Conservation (phyloP, 2,113 vertebrate genomes). For the Eulemur macaco region DNA sequence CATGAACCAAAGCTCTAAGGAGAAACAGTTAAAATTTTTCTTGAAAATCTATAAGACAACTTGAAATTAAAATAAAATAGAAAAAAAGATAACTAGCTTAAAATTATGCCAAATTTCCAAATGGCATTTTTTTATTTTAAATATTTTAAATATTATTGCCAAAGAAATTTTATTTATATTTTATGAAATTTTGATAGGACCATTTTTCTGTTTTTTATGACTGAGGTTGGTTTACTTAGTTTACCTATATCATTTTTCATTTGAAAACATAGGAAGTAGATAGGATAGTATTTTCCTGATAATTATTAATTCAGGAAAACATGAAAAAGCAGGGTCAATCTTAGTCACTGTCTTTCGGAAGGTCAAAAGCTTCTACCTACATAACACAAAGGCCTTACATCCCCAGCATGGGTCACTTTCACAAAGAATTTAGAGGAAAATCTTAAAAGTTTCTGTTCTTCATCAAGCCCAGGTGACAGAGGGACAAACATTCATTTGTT, state of each 20-base stretch:
- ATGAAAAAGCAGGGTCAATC: neutral
- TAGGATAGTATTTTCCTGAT: neutral
- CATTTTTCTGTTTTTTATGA: neutral
- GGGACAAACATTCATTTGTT: neutral
- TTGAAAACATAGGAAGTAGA: neutral
- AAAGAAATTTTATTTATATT: neutral
- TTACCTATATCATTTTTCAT: neutral
- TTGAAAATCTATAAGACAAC: neutral
- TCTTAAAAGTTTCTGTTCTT: neutral
- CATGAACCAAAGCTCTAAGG: neutral
- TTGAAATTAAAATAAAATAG: neutral
- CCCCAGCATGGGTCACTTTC: neutral
- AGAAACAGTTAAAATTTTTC: neutral
- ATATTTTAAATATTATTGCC: neutral
- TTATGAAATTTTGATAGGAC: neutral
- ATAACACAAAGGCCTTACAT: neutral
- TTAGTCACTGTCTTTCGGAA: neutral
- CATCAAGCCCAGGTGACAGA: neutral
- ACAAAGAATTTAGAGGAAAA: neutral
- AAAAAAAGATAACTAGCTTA: neutral
- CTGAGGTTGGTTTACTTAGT: neutral
- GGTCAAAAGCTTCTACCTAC: rapidly evolving
- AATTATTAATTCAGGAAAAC: neutral
- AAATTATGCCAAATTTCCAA: neutral
- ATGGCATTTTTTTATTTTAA: neutral